Evolutionary conservation across 1,140 invertebrate species (phyloP).

Genomic region (Aphidius gifuensis): DNA sequence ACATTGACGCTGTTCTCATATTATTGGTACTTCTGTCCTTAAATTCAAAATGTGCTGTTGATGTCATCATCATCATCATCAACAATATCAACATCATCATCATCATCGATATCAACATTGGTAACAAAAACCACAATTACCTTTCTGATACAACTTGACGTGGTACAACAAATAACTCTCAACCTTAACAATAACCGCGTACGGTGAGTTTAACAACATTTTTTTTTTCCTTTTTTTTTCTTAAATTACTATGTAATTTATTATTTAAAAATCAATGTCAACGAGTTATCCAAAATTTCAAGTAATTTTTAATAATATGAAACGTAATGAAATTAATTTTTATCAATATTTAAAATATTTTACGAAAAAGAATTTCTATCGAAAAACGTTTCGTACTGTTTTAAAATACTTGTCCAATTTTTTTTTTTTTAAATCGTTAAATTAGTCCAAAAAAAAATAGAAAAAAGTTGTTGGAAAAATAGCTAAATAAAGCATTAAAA

Average conservation of each 20-base stretch:
- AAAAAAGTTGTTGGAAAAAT: no score
- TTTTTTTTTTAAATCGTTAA: no score
- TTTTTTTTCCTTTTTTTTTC: slow-evolving; percentile 30
- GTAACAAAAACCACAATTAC: slow-evolving; percentile 10
- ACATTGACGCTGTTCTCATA: slow-evolving; percentile 54
- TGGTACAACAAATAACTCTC: slow-evolving; percentile 41
- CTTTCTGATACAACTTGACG: slow-evolving; percentile 38
- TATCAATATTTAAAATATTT: no score
- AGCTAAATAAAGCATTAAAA: no score
- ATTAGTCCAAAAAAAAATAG: no score
- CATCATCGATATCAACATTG: slow-evolving; percentile 1
- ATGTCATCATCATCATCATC: slow-evolving; percentile 16
- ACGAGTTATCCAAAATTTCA: no score
- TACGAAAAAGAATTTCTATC: no score
- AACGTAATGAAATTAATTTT: background rate
- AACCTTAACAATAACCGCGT: slow-evolving; percentile 51
- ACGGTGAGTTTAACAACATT: slow-evolving; percentile 48
- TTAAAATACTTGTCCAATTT: no score
- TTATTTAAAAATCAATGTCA: background rate
- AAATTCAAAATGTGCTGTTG: slow-evolving; percentile 42
- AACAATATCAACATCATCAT: slow-evolving; percentile 13
- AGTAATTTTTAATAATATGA: no score
- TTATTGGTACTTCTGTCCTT: slow-evolving; percentile 57
- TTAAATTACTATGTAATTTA: slow-evolving; percentile 5
- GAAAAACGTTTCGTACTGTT: no score